A percentile compares a stretch with the other conserved stretches of the same genome.
Evolutionary conservation across 2,113 vertebrate species (phyloP).

Genomic region (Heloderma charlesbogerti): DNA sequence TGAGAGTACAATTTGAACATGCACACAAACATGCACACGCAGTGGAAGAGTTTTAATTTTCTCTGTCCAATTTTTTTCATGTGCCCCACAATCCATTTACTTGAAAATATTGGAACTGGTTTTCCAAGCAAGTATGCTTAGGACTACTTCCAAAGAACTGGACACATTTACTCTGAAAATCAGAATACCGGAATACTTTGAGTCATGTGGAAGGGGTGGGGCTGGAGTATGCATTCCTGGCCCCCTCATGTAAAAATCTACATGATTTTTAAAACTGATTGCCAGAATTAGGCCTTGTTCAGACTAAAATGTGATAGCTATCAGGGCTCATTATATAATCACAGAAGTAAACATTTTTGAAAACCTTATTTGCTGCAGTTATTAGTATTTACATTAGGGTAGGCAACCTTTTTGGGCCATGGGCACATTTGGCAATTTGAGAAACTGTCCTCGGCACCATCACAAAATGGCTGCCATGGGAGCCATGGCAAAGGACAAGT

Average conservation of each 20-base stretch:
- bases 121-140: background rate
- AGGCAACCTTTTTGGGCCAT: too few species aligned
- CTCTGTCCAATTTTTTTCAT: background rate
- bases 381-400: background rate
- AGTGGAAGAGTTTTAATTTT: background rate
- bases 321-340: too few species aligned
- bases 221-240: too few species aligned
- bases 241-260: too few species aligned
- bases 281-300: too few species aligned
- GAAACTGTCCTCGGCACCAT: too few species aligned
- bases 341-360: background rate
- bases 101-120: background rate
- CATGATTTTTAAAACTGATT: background rate
- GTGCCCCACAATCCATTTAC: background rate
- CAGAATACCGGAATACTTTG: background rate
- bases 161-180: background rate
- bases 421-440: too few species aligned
- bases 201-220: too few species aligned
- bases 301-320: background rate
- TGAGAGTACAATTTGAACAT: background rate
- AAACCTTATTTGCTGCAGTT: background rate
- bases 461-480: too few species aligned
- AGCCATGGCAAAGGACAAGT: too few species aligned
- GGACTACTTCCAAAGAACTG: background rate
- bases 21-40: too few species aligned